Base-by-base conservation (phyloP, 92 coral and sea anemone species). In the Epizoanthus ramosus region DNA sequence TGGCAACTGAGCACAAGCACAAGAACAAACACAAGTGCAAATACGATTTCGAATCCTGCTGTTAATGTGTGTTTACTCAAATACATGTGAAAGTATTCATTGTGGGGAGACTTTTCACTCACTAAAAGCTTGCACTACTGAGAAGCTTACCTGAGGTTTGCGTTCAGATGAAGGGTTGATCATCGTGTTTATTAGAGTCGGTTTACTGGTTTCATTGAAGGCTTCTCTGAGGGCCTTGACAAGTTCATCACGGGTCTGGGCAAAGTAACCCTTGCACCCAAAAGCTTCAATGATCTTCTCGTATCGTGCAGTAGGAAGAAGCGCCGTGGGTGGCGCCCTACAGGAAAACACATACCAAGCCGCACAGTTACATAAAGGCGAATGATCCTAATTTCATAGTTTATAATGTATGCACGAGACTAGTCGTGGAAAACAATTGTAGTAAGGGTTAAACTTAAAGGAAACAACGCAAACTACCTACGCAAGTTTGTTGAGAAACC, bases 231-330 rank as follows among this genome's bases (percentile, higher is more conserved):
- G 88, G 21, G 93, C 98, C 45, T 84, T 57, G 31, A 79, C 79
- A 35, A 95, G 85, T 68, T 93, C 90, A 57, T 79, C 79, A 69
- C 95, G 92, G 15, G 96, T 95, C 83, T 91, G 85, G 0, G 86
- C 96, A 73, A 91, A 93, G 85, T 80, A 93, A 5, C 98, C 98
- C 79, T 83, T 89, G 21, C 98, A 92, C 28, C 98, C 98, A 85
- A 95, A 95, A 31, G 98, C 98, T 83, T 93, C 96, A n/a, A 91
- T 93, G 52, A 95, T 93, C 88, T 72, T 74, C 81, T 95, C 98
- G 69, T 95, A 95, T 33, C 93, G 86, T 19, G 94, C 87, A 6
- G 89, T 84, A 18, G 98, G 98, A 1, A 81, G 76, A 33, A 95
- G 92, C 3, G 98, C 96, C 1, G 98, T 95, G 23, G 98, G 98